Percentiles rank a stretch among this genome's conserved stretches.
These are phyloP conservation scores for Parnassius smintheus DNA, from an alignment of 2,888 invertebrate genomes.

Conservation along the genomic window DNA sequence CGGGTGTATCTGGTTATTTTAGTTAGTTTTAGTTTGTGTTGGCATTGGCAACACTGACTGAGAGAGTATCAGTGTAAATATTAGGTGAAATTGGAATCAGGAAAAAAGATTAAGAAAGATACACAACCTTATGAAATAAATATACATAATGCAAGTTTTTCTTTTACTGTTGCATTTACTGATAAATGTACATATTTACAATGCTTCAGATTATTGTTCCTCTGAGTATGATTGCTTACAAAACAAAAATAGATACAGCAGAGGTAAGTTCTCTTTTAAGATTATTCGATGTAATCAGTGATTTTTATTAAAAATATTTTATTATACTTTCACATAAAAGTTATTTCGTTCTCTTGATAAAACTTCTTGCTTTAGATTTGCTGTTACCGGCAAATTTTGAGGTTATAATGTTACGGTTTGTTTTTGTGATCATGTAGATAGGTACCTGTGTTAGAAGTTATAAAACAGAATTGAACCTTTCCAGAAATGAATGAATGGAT, in stretches of 20 bases:
- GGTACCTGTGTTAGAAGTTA: neutral
- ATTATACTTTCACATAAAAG: neutral
- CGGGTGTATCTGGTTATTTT: too few species aligned
- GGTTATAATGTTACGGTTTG: too few species aligned
- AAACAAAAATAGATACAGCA: conserved; percentile 24
- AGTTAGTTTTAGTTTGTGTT: too few species aligned
- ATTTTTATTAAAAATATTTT: neutral
- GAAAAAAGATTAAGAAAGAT: too few species aligned
- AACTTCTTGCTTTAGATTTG: too few species aligned
- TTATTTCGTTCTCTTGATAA: too few species aligned
- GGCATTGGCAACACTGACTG: too few species aligned
- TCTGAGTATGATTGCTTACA: conserved; percentile 16
- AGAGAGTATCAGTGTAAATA: too few species aligned
- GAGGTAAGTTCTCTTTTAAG: conserved; percentile 16
- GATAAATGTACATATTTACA: conserved; percentile 2
- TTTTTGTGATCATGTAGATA: too few species aligned
- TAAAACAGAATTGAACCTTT: conserved; percentile 28
- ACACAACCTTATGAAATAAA: neutral
- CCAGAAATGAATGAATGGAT: conserved; percentile 73
- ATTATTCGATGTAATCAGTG: neutral
- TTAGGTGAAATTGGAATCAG: too few species aligned
- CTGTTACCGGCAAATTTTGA: too few species aligned
- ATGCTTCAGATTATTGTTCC: conserved; percentile 20
- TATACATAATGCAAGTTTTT: conserved; percentile 2
- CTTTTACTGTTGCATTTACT: conserved; percentile 6